Conservation (phyloP, 2,888 invertebrate genomes). For the Tetramorium bicarinatum region DNA sequence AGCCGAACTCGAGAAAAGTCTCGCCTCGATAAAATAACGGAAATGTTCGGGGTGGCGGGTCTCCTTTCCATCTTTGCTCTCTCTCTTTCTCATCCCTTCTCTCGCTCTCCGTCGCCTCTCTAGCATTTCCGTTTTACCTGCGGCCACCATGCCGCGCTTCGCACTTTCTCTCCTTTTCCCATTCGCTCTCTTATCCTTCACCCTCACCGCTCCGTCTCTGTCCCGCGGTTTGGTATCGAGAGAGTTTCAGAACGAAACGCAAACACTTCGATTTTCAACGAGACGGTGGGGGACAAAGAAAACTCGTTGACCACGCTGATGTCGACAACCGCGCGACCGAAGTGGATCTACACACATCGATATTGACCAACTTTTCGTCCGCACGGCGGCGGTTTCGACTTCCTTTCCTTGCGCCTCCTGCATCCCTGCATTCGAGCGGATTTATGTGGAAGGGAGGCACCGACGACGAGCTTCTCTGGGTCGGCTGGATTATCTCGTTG, state of each 20-base stretch:
- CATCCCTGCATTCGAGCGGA: constrained; percentile 12
- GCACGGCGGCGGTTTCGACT: constrained; percentile 17
- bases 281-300: constrained; percentile 65
- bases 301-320: constrained; percentile 60
- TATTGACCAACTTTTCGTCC: constrained; percentile 70
- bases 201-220: constrained; percentile 14
- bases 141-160: not conserved
- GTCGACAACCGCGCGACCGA: constrained; percentile 65
- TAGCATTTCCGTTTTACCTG: constrained; percentile 43
- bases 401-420: constrained; percentile 25
- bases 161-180: not conserved
- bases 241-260: constrained; percentile 67
- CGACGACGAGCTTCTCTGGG: constrained; percentile 42
- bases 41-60: constrained; percentile 42
- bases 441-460: constrained; percentile 2
- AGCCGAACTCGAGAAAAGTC: constrained; percentile 40
- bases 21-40: constrained; percentile 66
- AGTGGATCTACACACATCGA: constrained; percentile 70
- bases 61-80: constrained; percentile 13
- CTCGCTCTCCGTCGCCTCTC: not conserved
- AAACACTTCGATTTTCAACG: constrained; percentile 73
- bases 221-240: constrained; percentile 28
- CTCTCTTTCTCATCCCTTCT: not conserved
- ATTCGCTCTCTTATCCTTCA: not conserved
- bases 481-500: constrained; percentile 45